Evolutionary conservation across 2,113 vertebrate species (phyloP).

Genomic region (Pseudonaja textilis): DNA sequence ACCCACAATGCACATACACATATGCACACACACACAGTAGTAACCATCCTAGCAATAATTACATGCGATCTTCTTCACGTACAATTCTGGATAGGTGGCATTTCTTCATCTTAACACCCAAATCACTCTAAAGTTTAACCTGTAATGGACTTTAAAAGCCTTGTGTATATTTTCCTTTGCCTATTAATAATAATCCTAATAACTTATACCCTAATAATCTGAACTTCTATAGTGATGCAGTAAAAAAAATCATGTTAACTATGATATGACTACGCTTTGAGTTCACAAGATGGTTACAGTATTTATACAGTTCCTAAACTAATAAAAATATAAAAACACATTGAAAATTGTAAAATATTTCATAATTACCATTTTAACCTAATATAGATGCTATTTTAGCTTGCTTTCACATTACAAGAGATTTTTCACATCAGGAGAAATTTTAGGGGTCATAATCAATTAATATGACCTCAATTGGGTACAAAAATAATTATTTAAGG

Average conservation of each 20-base stretch:
- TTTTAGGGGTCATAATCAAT: background rate
- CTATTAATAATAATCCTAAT: too few species aligned
- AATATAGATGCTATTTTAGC: background rate
- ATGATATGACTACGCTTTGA: background rate
- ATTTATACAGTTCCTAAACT: background rate
- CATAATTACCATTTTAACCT: background rate
- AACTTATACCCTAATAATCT: background rate
- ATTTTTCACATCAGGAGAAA: background rate
- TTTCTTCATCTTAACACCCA: background rate
- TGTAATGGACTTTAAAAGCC: background rate
- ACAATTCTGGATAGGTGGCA: background rate
- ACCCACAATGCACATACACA: background rate
- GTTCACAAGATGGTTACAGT: background rate
- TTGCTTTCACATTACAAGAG: background rate
- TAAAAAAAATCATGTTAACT: background rate
- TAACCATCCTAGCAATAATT: background rate
- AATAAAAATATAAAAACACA: background rate
- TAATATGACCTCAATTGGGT: background rate
- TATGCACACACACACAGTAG: background rate
- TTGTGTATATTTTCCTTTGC: background rate
- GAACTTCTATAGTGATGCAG: background rate
- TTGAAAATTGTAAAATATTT: background rate
- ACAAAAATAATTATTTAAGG: background rate
- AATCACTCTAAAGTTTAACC: background rate
- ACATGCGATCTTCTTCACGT: background rate